Evolutionary conservation across 2,888 invertebrate genomes (phyloP), one percentile per base, ranked within the genome.

Genomic region (Lochmaea capreae): DNA sequence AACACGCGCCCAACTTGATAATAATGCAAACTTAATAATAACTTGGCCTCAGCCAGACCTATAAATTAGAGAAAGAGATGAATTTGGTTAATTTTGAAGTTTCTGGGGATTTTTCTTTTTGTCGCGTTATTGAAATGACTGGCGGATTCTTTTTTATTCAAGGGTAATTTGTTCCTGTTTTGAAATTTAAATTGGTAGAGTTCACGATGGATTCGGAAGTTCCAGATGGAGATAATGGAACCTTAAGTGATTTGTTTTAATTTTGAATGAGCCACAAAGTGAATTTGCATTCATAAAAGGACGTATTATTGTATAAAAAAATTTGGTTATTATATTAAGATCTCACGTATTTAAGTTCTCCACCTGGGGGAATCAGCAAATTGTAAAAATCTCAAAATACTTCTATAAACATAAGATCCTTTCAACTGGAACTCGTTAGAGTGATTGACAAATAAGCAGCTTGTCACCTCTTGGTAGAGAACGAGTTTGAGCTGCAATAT

Each of bases 11-110:
- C 81, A 84, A 84, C 84, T 85, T 83, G 81, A 84, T 84, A 85
- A 85, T 84, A 85, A 85, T 84, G 83, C 85, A 84, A 84, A 84
- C 84, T 84, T 84, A 84, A 83, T 84, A 83, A 83, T 83, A 83
- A 83, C 79, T 81, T 78, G 77, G 80, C 77, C 79, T 67, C 59
- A 46, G 33, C 74, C 22, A 78, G 80, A 81, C 80, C 81, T 78
- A 83, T 81, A 81, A 81, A 81, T 81, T 80, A 79, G 78, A 76
- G 72, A 65, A 66, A 33, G 75, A 76, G 78, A 79, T 79, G 78
- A 79, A 72, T 79, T 75, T 67, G 71, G 73, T 75, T 80, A 81
- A 80, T 81, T 79, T 78, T 76, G 79, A 81, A 81, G 80, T 81
- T 80, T 74, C 73, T 46, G 42, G 22, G 52, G 61, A 54, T 65